Percentiles rank a stretch among this genome's conserved stretches.
phyloP scores from a whole-genome alignment of 2,888 invertebrate species.

The Drosophila basisetae region DNA sequence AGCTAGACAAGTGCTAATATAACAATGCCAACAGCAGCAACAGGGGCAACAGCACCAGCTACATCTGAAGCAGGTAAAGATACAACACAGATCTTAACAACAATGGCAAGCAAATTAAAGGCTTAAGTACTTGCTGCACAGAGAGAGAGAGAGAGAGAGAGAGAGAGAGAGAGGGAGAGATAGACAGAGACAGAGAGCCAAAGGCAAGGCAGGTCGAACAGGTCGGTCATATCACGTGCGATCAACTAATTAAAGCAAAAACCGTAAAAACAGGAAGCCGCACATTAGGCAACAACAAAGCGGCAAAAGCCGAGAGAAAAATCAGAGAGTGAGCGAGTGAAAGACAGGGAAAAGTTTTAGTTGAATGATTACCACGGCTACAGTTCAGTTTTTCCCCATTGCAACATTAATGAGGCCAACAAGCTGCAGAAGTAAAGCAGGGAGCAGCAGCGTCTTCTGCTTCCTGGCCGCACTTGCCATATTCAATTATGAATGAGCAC shows the following conservation, averaged over 20 bases:
- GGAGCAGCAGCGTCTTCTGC: conserved; percentile 18
- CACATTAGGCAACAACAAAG: conserved; percentile 68
- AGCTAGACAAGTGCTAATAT: conserved; percentile 78
- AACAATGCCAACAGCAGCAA: conserved; percentile 56
- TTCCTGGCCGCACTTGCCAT: conserved; percentile 62
- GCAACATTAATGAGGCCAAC: conserved; percentile 67
- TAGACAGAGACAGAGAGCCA: neutral
- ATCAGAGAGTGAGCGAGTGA: neutral
- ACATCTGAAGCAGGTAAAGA: conserved; percentile 30
- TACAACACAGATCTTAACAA: conserved; percentile 34
- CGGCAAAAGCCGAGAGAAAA: conserved; percentile 1
- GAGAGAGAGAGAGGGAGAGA: neutral
- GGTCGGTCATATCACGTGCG: conserved; percentile 73
- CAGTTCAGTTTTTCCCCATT: conserved; percentile 31
- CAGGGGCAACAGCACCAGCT: conserved; percentile 14
- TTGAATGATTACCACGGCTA: conserved; percentile 63
- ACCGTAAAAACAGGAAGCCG: conserved; percentile 77
- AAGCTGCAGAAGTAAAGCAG: conserved; percentile 6
- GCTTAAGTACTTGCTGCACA: conserved; percentile 50
- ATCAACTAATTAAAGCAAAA: conserved; percentile 78
- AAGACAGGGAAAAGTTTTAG: conserved; percentile 47
- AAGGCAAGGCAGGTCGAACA: conserved; percentile 36
- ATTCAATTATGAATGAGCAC: conserved; percentile 76
- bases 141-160: neutral
- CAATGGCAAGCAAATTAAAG: conserved; percentile 61